phyloP scores from a whole-genome alignment of 2,113 vertebrate genomes.

The Austrofundulus limnaeus region DNA sequence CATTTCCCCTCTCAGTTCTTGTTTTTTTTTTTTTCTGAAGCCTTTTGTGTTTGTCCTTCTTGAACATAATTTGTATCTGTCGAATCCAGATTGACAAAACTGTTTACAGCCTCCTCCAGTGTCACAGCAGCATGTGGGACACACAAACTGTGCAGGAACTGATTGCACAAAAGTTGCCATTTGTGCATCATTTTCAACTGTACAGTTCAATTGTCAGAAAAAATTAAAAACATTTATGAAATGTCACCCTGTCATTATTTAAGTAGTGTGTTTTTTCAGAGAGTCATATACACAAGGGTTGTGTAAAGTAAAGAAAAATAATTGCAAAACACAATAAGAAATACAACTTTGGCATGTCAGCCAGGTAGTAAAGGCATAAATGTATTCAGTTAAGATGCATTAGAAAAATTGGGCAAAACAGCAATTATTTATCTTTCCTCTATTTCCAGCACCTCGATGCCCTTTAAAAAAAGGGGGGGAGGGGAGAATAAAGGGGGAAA shows the following conservation, averaged over 20 bases:
- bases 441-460: conserved; percentile 34
- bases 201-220: background rate
- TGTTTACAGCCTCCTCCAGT: background rate
- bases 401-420: conserved; percentile 54
- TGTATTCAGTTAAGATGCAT: conserved; percentile 58
- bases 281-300: background rate
- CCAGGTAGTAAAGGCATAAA: conserved; percentile 37
- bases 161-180: background rate
- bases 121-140: background rate
- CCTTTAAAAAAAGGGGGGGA: conserved; percentile 46
- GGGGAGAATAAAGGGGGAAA: conserved; percentile 25
- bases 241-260: background rate
- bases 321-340: background rate
- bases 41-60: background rate
- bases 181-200: background rate
- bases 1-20: background rate
- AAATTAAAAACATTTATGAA: background rate
- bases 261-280: too few species aligned
- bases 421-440: conserved; percentile 50
- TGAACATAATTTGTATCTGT: background rate
- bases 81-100: background rate
- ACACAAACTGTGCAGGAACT: background rate
- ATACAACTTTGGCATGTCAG: conserved; percentile 33
- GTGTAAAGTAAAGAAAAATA: background rate
- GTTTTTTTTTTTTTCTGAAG: background rate